Base-by-base conservation (phyloP, 1,140 invertebrate genomes). In the Diploscapter pachys region DNA sequence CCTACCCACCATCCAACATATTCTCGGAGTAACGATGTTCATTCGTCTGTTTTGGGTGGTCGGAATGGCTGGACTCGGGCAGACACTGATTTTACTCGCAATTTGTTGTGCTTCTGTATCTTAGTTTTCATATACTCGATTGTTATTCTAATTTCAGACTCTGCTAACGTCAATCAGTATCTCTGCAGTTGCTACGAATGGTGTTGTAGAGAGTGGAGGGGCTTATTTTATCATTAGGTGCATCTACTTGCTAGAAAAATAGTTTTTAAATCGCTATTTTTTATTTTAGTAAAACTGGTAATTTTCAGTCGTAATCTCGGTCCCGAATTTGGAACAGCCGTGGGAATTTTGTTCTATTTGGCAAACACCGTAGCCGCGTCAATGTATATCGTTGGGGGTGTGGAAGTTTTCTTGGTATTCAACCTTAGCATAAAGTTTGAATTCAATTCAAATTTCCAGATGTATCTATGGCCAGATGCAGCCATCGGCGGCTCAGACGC, bases 161-260 rank as follows among this genome's bases (percentile, higher is more conserved):
- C 93, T 98, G 91, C 87, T 98, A 68, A 98, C 96, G 48, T 93
- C 94, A 53, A 98, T 99, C 83, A 98, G 95, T 51, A 95, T 99
- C 92, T 96, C 94, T 82, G 96, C 96, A 53, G 98, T 99, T 81
- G 96, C 96, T 55, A 99, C 96, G 6, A 99, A 99, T 87, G 96
- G 96, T n/a, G 95, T 98, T 68, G 96, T 99, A 50, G 83, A 85
- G 75, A 73, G 73, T 2, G 96, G 96, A 63, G 96, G 96, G 11
- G 96, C 95, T 63, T 99, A 99, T 88, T 99, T 99, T 86, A 98
- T 99, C 95, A 99, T 99, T 31, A 31, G 31, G 31, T 88, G 1
- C 31, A 31, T 31, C 31, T 31, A 31, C 1, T 31, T 31, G 31
- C 31, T 31, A 31, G 31, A 31, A 31, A 0, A 31, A 31, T 31